Percentiles rank a stretch among this genome's conserved stretches.
Evolutionary conservation across 2,113 vertebrate genomes (phyloP).

Genomic region (Peromyscus leucopus): DNA sequence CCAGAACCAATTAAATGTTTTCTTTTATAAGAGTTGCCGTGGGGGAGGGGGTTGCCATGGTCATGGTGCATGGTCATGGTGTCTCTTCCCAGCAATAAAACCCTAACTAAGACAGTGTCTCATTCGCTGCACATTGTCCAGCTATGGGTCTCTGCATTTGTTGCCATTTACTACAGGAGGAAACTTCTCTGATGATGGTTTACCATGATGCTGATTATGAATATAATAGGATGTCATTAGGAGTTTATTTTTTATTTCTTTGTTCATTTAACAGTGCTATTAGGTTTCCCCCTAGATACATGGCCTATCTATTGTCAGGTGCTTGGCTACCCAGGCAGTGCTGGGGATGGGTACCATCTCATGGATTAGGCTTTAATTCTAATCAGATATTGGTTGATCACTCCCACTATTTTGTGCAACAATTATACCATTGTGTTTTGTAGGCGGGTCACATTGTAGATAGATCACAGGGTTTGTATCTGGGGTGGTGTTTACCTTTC

Average conservation of each 20-base stretch:
- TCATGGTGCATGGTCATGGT: not conserved
- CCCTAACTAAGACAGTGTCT: not conserved
- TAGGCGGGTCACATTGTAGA: not conserved
- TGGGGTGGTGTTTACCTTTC: not conserved
- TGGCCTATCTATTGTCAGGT: not conserved
- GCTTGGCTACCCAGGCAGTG: not conserved
- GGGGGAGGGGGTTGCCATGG: not conserved
- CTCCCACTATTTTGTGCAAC: not conserved
- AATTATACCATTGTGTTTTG: not conserved
- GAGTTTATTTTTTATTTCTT: not conserved
- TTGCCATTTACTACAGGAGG: not conserved
- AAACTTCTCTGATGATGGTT: not conserved
- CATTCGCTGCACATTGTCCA: not conserved
- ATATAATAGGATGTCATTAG: not conserved
- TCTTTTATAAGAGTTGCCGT: not conserved
- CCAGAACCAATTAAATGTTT: not conserved
- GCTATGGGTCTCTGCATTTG: not conserved
- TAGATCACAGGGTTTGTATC: not conserved
- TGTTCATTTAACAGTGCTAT: not conserved
- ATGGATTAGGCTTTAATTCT: not conserved
- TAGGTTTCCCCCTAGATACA: not conserved
- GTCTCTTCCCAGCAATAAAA: not conserved
- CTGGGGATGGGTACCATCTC: not conserved
- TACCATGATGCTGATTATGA: not conserved
- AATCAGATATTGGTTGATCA: not conserved